Conservation (phyloP, 2,888 invertebrate species). For the Iselma pallidipennis region DNA sequence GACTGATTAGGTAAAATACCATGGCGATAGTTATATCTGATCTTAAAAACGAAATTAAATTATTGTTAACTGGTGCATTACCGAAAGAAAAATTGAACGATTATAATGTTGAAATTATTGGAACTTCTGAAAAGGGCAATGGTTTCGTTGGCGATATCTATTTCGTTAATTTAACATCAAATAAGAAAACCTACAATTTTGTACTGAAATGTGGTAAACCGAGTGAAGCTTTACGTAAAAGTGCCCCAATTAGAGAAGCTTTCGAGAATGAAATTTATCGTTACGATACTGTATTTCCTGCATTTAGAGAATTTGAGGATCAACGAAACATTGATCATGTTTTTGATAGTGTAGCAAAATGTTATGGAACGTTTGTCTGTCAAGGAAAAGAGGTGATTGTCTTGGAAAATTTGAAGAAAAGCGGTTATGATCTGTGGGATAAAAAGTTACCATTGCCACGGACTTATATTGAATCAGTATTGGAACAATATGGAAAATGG, state of each 20-base stretch:
- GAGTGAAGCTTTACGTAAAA: conserved; percentile 4
- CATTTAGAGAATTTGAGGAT: conserved; percentile 8
- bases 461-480: conserved; percentile 35
- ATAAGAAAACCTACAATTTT: conserved; percentile 2
- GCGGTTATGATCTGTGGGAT: conserved; percentile 32
- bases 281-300: conserved; percentile 4
- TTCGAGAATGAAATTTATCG: conserved; percentile 13
- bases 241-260: background rate
- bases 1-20: too few relatives aligned
- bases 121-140: conserved; percentile 13
- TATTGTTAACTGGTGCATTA: background rate
- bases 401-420: conserved; percentile 34
- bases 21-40: background rate
- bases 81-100: background rate
- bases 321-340: background rate
- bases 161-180: conserved; percentile 1
- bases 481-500: conserved; percentile 22
- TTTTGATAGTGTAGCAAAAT: conserved; percentile 12
- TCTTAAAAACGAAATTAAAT: conserved; percentile 1
- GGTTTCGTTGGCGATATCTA: conserved; percentile 12
- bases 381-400: conserved; percentile 2
- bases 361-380: conserved; percentile 4
- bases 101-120: conserved; percentile 1
- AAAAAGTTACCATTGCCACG: conserved; percentile 34
- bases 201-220: conserved; percentile 14